phyloP scores from a whole-genome alignment of 2,113 vertebrate genomes.

The Crotalus tigris region DNA sequence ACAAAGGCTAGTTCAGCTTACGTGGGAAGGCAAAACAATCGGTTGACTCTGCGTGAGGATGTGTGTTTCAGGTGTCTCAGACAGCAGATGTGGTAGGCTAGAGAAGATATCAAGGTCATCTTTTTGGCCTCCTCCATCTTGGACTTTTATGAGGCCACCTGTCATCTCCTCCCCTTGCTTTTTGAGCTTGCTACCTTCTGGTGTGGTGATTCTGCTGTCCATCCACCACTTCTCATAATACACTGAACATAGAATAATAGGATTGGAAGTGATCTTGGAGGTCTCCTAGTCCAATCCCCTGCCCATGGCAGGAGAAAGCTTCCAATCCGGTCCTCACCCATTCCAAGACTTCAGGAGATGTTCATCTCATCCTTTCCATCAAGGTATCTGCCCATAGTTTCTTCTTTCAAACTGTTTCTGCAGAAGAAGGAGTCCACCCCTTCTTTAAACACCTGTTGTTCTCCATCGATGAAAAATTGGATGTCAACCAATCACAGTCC shows the following conservation, averaged over 20 bases:
- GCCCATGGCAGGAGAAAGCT: too few species aligned
- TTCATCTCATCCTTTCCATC: too few species aligned
- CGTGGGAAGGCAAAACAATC: neutral
- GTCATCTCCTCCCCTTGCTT: neutral
- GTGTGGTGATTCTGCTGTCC: neutral
- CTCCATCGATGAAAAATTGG: constrained; percentile 83
- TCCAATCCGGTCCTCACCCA: too few species aligned
- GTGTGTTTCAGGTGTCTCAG: neutral
- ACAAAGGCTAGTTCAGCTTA: neutral
- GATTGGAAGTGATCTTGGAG: too few species aligned
- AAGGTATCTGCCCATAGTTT: neutral
- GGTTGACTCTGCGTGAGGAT: neutral
- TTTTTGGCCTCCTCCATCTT: neutral
- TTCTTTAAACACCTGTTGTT: constrained; percentile 52
- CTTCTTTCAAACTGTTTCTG: neutral
- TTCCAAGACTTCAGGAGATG: too few species aligned
- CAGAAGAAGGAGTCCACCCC: neutral
- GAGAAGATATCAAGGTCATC: neutral
- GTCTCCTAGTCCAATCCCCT: too few species aligned
- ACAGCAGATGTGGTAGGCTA: neutral
- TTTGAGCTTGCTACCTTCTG: neutral
- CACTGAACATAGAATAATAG: too few species aligned
- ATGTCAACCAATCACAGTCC: constrained; percentile 82
- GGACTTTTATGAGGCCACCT: neutral
- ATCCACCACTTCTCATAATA: neutral